These are phyloP conservation scores for Rhynchonycteris naso DNA, from an alignment of 2,797 vertebrate species.

Conservation along the genomic window DNA sequence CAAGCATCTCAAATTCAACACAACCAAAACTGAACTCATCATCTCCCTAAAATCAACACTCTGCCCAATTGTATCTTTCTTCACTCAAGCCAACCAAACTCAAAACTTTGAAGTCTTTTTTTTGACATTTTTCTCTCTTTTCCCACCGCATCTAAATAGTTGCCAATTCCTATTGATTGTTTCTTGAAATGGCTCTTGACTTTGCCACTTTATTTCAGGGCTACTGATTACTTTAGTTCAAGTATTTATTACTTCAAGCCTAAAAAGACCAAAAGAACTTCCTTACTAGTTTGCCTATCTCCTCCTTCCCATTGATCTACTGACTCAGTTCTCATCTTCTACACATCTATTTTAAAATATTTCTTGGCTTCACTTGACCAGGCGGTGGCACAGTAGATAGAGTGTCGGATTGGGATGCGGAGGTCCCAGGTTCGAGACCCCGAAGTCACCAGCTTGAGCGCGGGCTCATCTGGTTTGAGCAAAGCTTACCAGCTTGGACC, in stretches of 20 bases:
- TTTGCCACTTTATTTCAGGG: neutral
- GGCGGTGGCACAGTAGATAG: too few species aligned
- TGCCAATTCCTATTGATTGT: neutral
- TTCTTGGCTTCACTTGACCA: neutral
- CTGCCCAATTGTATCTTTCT: neutral
- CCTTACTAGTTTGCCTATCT: neutral
- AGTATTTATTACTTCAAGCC: neutral
- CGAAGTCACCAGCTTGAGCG: too few species aligned
- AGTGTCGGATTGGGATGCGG: too few species aligned
- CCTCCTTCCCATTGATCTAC: neutral
- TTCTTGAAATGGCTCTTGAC: conserved; percentile 11
- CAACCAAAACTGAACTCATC: neutral
- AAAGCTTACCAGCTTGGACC: too few species aligned
- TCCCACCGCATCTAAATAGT: neutral
- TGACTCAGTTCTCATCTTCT: neutral
- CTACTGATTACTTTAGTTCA: neutral
- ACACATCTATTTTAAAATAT: neutral
- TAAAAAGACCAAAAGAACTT: neutral
- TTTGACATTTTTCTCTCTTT: neutral
- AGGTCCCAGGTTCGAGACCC: too few species aligned
- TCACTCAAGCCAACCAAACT: neutral
- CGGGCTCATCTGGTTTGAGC: too few species aligned
- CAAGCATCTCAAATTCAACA: neutral
- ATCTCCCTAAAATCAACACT: neutral
- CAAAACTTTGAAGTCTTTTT: neutral